Evolutionary conservation across 2,888 invertebrate species (phyloP).

Genomic region (Hemistola chrysoprasaria): DNA sequence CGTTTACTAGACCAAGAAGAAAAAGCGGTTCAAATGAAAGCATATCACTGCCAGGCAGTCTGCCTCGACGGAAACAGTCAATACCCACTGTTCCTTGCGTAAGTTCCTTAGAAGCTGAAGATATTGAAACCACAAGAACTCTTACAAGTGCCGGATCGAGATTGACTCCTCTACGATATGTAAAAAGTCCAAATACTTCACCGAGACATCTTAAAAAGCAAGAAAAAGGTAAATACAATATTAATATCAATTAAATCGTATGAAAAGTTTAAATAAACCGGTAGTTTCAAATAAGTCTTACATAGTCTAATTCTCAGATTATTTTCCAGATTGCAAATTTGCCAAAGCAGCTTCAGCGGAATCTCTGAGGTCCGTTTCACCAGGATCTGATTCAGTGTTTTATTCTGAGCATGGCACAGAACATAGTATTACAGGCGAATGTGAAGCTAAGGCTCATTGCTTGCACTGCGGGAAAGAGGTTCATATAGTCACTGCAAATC

Average conservation of each 20-base stretch:
- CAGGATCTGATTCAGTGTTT: slow-evolving; percentile 95
- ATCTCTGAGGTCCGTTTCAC: slow-evolving; percentile 93
- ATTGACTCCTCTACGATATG: slow-evolving; percentile 71
- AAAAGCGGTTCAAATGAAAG: slow-evolving; percentile 83
- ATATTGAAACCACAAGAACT: slow-evolving; percentile 70
- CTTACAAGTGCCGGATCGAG: slow-evolving; percentile 75
- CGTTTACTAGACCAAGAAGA: slow-evolving; percentile 59
- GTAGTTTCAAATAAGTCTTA: not conserved
- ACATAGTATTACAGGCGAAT: slow-evolving; percentile 75
- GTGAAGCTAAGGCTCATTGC: slow-evolving; percentile 86
- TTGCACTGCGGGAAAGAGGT: slow-evolving; percentile 93
- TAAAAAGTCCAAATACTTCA: slow-evolving; percentile 75
- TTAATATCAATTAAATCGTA: not conserved
- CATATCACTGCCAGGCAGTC: slow-evolving; percentile 84
- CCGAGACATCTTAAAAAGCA: slow-evolving; percentile 76
- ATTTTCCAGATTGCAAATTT: slow-evolving; percentile 64
- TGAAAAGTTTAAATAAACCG: too few species aligned
- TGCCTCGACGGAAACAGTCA: slow-evolving; percentile 84
- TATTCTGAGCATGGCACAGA: slow-evolving; percentile 89
- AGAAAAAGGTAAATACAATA: slow-evolving; percentile 50
- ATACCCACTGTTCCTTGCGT: slow-evolving; percentile 72
- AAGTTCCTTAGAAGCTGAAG: slow-evolving; percentile 77
- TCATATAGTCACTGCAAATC: slow-evolving; percentile 80
- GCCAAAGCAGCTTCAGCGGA: slow-evolving; percentile 93
- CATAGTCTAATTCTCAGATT: not conserved